Base-by-base conservation (phyloP, 2,888 invertebrate species). In the Ormyrus pomaceus region DNA sequence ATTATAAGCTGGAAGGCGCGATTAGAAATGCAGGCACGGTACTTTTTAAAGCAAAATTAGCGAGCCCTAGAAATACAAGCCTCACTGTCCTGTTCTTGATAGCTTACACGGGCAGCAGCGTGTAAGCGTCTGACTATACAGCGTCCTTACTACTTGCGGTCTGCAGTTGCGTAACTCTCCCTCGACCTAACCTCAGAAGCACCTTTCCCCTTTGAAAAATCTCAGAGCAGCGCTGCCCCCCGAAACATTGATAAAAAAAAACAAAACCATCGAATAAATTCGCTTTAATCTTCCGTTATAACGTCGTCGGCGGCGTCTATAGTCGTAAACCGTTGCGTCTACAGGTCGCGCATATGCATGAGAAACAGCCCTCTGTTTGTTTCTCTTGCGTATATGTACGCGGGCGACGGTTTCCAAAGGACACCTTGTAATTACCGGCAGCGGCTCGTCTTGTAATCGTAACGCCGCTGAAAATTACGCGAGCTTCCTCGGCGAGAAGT, bases 211-310 rank as follows among this genome's bases (percentile, higher is more conserved):
- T 34, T 34, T 34, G 34, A 34, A 34, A 34, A 34, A 34, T 3
- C 34, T 34, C 34, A 34, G 34, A 34, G 34, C 34, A 4, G 4
- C 34, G 34, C 34, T 34, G 34, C 34, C 34, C 4, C 34, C 34
- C 4, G 34, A 34, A 34, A 34, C 4, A 4, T 34, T 34, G 34
- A 34, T 34, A 34, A 34, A 34, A 34, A 34, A 34, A 13, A 0
- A n/a, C n/a, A n/a, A 34, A 34, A 34, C 34, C 34, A 34, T 19
- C 13, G 19, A 64, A 62, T 71, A 77, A 62, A 64, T 62, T 50
- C n/a, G 62, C 76, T 77, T 77, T 70, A 76, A 82, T 71, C 69
- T 75, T 34, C 72, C 69, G 80, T 82, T 80, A 82, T 75, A 62
- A 66, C 51, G 10, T 55, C 6, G 11, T 13, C 45, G n/a, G 55